Percentiles rank a stretch among this genome's conserved stretches.
phyloP scores from a whole-genome alignment of 2,797 vertebrate species.

The Vireo griseus region DNA sequence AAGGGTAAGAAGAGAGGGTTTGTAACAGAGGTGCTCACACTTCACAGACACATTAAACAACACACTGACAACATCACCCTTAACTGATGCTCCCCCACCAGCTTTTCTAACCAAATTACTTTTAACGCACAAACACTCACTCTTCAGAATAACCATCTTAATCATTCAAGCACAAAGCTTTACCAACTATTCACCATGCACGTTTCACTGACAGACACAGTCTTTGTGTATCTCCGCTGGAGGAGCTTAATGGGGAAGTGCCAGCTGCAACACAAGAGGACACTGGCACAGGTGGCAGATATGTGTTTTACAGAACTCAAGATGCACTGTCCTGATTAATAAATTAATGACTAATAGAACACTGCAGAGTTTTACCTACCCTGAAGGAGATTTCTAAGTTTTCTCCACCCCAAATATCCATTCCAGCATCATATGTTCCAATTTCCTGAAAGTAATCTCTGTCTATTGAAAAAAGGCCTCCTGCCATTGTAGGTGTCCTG shows the following conservation, averaged over 20 bases:
- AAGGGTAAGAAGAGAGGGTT: background rate
- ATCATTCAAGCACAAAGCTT: background rate
- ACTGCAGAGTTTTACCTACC: constrained; percentile 76
- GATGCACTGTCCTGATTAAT: background rate
- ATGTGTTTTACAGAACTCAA: background rate
- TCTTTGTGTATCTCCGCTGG: background rate
- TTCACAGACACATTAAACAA: background rate
- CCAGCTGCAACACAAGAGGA: background rate
- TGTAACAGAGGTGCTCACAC: background rate
- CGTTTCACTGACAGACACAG: background rate
- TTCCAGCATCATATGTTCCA: constrained; percentile 97
- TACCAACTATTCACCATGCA: background rate
- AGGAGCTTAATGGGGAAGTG: background rate
- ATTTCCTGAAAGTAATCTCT: constrained; percentile 99
- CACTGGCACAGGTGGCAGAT: background rate
- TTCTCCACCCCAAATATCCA: constrained; percentile 99
- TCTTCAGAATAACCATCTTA: background rate
- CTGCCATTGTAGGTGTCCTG: constrained; percentile 99
- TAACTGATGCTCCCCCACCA: background rate
- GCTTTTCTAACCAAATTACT: background rate
- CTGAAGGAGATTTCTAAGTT: constrained; percentile 99
- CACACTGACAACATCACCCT: background rate
- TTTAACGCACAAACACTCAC: background rate
- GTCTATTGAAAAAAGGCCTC: constrained; percentile 98
- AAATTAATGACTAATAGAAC: background rate